A percentile compares a stretch with the other conserved stretches of the same genome.
Evolutionary conservation across 2,113 vertebrate species (phyloP).

Genomic region (Aspiorhynchus laticeps): DNA sequence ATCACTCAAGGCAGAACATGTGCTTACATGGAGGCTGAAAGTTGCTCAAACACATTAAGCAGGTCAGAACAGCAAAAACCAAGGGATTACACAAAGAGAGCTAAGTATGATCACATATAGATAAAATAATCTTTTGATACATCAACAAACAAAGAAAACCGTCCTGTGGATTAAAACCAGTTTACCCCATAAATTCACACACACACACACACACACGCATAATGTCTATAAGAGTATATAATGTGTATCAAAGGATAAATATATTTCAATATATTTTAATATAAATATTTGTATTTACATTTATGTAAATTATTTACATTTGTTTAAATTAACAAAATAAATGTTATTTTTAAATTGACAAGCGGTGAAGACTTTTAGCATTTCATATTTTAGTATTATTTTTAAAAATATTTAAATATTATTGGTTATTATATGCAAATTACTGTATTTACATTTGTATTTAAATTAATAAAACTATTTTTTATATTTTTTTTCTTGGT

Average conservation of each 20-base stretch:
- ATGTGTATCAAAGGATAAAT: background rate
- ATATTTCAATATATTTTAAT: background rate
- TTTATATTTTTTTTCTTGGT: background rate
- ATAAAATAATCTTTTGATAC: background rate
- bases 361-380: too few relatives aligned
- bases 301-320: background rate
- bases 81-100: background rate
- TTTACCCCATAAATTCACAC: background rate
- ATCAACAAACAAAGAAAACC: background rate
- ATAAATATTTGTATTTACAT: background rate
- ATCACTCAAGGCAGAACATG: background rate
- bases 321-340: background rate
- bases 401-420: too few relatives aligned
- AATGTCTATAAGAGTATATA: background rate
- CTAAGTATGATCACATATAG: background rate
- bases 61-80: background rate
- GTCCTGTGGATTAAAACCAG: background rate
- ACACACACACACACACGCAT: background rate
- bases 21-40: too few relatives aligned
- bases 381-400: too few relatives aligned
- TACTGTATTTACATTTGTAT: background rate
- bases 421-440: too few relatives aligned
- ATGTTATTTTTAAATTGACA: too few relatives aligned
- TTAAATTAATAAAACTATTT: background rate
- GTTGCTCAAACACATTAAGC: background rate